Percentiles rank a stretch among this genome's conserved stretches.
phyloP scores from a whole-genome alignment of 1,140 invertebrate species.

The Cotesia chilonis region DNA sequence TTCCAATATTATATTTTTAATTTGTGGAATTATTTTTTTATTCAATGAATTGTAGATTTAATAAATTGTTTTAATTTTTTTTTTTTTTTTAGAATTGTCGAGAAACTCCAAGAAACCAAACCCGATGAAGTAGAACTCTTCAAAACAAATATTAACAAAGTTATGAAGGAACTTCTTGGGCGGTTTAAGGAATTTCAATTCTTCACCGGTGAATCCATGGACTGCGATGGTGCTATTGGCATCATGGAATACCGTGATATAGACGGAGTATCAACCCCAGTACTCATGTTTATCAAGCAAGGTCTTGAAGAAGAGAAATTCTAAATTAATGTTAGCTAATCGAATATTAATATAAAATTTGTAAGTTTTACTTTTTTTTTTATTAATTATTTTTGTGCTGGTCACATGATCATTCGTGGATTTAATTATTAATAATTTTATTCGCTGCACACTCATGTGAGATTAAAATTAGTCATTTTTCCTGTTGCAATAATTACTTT shows the following conservation, averaged over 20 bases:
- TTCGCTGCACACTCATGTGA: constrained; percentile 51
- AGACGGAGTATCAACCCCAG: constrained; percentile 80
- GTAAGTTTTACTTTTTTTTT: constrained; percentile 46
- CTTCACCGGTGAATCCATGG: constrained; percentile 95
- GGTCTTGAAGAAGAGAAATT: constrained; percentile 94
- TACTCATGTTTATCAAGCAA: constrained; percentile 96
- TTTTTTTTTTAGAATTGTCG: constrained; percentile 74
- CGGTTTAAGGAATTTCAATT: constrained; percentile 95
- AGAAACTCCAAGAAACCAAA: constrained; percentile 80
- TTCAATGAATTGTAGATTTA: background rate
- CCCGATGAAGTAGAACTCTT: constrained; percentile 88
- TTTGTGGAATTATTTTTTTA: background rate
- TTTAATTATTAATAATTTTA: constrained; percentile 34
- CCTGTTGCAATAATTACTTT: background rate
- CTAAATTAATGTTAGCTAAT: constrained; percentile 68
- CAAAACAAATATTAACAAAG: constrained; percentile 93
- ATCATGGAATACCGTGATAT: constrained; percentile 93
- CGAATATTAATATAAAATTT: constrained; percentile 56
- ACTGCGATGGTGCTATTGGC: constrained; percentile 92
- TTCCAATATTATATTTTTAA: no score
- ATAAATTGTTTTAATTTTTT: constrained; percentile 41
- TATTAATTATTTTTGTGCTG: constrained; percentile 8
- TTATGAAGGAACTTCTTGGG: constrained; percentile 91
- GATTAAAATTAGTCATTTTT: constrained; percentile 30
- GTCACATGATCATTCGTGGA: constrained; percentile 53